Conservation (phyloP, 2,888 invertebrate genomes). For the Lasioglossum marginatum region DNA sequence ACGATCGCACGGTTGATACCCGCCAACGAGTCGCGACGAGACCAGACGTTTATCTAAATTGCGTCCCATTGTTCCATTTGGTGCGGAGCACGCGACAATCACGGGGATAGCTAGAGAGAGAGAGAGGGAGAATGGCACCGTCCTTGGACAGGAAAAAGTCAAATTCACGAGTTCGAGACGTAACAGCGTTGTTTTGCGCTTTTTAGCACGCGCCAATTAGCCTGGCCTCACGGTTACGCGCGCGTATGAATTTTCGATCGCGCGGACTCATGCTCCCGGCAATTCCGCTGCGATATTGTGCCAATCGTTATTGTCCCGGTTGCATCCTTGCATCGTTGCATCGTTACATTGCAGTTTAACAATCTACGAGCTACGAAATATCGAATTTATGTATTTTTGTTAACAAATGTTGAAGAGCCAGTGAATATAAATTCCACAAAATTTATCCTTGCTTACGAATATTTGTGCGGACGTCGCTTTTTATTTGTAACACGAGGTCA, state of each 20-base stretch:
- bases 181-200: slow-evolving; percentile 18
- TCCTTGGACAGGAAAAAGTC: slow-evolving; percentile 34
- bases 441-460: background rate
- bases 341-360: background rate
- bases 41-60: slow-evolving; percentile 24
- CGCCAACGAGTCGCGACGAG: background rate
- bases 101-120: background rate
- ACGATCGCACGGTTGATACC: slow-evolving; percentile 25
- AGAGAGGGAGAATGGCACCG: slow-evolving; percentile 6
- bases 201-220: slow-evolving; percentile 36
- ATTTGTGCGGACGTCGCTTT: background rate
- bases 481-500: background rate
- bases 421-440: background rate
- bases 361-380: too few species aligned
- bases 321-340: slow-evolving; percentile 11
- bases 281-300: slow-evolving; percentile 43
- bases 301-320: slow-evolving; percentile 13
- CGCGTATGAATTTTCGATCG: slow-evolving; percentile 27
- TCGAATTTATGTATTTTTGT: too few species aligned
- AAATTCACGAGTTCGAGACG: background rate
- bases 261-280: slow-evolving; percentile 44
- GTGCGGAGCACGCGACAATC: slow-evolving; percentile 37
- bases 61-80: slow-evolving; percentile 49
- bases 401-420: too few species aligned
- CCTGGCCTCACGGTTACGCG: background rate